Conservation (phyloP, 2,797 vertebrate species). For the Myotis planiceps region DNA sequence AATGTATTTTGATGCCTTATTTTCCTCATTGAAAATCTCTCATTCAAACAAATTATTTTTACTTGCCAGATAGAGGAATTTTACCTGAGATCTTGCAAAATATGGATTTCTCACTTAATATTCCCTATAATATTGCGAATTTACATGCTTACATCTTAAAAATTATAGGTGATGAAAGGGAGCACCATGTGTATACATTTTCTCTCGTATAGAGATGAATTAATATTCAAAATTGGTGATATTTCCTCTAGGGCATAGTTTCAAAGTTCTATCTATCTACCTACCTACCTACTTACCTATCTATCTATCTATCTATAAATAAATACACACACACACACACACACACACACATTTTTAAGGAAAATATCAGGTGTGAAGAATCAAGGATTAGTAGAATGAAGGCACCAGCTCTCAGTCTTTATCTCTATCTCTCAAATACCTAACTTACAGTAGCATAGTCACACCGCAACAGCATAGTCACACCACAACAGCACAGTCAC, state of each 20-base stretch:
- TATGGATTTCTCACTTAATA: background rate
- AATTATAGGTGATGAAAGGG: background rate
- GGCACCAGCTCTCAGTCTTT: background rate
- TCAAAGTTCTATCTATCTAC: background rate
- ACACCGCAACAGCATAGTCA: background rate
- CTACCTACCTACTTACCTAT: background rate
- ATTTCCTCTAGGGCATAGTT: background rate
- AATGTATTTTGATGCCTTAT: constrained; percentile 19
- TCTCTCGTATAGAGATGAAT: background rate
- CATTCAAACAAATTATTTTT: constrained; percentile 57
- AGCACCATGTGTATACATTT: background rate
- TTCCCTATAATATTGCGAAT: background rate
- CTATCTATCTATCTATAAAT: background rate
- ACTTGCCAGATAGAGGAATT: constrained; percentile 31
- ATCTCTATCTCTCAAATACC: background rate
- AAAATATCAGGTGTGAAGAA: background rate
- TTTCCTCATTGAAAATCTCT: constrained; percentile 53
- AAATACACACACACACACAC: background rate
- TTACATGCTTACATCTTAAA: background rate
- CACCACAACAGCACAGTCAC: no score
- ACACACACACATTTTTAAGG: background rate
- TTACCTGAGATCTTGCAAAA: constrained; percentile 25
- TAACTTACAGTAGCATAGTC: background rate
- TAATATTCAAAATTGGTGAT: constrained; percentile 17
- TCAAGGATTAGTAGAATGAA: background rate